phyloP scores from a whole-genome alignment of 2,797 vertebrate genomes.

The Eulemur albifrons region DNA sequence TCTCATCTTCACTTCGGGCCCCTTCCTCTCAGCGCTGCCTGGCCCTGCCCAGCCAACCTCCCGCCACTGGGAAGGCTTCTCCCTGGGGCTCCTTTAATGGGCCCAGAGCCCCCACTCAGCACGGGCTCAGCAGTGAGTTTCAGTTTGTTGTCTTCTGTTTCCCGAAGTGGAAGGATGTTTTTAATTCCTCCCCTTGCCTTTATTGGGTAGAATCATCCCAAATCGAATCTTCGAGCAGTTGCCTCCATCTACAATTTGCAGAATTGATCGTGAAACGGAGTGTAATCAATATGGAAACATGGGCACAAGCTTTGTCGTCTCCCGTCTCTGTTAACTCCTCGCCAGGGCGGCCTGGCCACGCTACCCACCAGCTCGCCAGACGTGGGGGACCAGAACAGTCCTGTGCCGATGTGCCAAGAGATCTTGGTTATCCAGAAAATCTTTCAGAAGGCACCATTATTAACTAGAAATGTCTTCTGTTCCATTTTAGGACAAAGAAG shows the following conservation, averaged over 20 bases:
- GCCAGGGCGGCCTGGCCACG: neutral
- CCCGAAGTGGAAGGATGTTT: neutral
- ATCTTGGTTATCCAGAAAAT: neutral
- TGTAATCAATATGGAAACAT: neutral
- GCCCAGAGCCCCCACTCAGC: neutral
- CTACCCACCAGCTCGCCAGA: neutral
- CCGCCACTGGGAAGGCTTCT: no score
- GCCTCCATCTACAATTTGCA: neutral
- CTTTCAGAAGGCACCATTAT: neutral
- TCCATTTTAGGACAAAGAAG: neutral
- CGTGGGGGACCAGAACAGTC: neutral
- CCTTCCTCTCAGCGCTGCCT: neutral
- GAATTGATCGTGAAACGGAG: neutral
- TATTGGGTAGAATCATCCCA: neutral
- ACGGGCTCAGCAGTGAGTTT: neutral
- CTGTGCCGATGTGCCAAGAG: neutral
- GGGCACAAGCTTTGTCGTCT: no score
- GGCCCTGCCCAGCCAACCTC: no score
- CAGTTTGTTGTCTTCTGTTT: neutral
- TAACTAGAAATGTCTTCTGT: neutral
- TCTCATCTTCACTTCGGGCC: neutral
- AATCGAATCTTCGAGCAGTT: neutral
- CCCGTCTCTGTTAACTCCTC: neutral
- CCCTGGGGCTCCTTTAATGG: no score
- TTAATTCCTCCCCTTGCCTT: neutral